Conservation (phyloP, 2,888 invertebrate species). For the Apoda limacodes region DNA sequence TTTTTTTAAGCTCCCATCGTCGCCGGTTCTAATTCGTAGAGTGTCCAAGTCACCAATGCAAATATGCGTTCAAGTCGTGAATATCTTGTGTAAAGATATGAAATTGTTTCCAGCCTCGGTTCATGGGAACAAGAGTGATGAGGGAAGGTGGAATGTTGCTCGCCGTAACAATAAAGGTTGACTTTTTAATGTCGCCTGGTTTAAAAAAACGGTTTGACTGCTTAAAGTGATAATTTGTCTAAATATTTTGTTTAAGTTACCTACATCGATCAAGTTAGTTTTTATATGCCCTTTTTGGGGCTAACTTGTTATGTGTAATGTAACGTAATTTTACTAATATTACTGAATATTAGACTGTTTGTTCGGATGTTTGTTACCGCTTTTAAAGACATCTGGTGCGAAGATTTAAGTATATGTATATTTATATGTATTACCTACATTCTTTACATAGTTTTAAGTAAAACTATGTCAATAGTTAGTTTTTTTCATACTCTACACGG, state of each 20-base stretch:
- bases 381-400: too few relatives aligned
- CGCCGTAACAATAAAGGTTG: constrained; percentile 9
- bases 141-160: constrained; percentile 18
- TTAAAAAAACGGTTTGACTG: constrained; percentile 10
- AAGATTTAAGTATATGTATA: too few relatives aligned
- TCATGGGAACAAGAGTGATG: constrained; percentile 46
- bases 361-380: too few relatives aligned
- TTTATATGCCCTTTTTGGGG: too few relatives aligned
- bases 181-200: constrained; percentile 19
- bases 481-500: too few relatives aligned
- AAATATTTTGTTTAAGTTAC: neutral
- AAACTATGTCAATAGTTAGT: too few relatives aligned
- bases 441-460: too few relatives aligned
- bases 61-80: constrained; percentile 58
- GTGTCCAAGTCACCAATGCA: constrained; percentile 60
- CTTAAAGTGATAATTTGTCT: neutral
- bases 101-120: constrained; percentile 55
- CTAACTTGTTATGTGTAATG: too few relatives aligned
- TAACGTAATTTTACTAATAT: too few relatives aligned
- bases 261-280: neutral
- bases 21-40: constrained; percentile 55
- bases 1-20: constrained; percentile 34
- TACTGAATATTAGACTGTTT: too few relatives aligned
- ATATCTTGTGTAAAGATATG: constrained; percentile 62
- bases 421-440: too few relatives aligned